phyloP scores from a whole-genome alignment of 2,888 invertebrate genomes.

The Nomada lathburiana region DNA sequence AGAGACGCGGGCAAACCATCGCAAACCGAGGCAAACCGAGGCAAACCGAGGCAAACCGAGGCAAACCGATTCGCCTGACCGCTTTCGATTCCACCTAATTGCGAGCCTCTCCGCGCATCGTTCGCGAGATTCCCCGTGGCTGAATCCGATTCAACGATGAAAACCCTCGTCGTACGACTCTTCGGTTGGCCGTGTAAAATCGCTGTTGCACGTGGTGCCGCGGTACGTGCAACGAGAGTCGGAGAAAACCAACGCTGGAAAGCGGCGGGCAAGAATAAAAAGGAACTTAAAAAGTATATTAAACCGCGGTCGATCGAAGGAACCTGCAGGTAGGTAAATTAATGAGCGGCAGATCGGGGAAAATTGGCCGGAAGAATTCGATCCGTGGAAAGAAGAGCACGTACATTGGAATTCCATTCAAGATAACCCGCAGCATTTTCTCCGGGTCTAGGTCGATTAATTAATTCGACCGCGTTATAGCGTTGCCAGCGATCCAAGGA shows the following conservation, averaged over 20 bases:
- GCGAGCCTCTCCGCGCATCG: slow-evolving; percentile 29
- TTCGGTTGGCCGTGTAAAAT: slow-evolving; percentile 29
- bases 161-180: slow-evolving; percentile 26
- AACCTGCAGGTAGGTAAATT: slow-evolving; percentile 28
- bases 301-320: neutral
- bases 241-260: neutral
- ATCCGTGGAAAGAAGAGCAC: neutral
- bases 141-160: slow-evolving; percentile 14
- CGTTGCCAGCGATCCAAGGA: slow-evolving; percentile 48
- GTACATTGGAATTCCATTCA: slow-evolving; percentile 21
- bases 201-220: slow-evolving; percentile 13
- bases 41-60: slow-evolving; percentile 13
- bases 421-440: slow-evolving; percentile 26
- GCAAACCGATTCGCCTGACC: slow-evolving; percentile 15
- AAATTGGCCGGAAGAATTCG: slow-evolving; percentile 35
- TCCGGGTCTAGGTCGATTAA: slow-evolving; percentile 50
- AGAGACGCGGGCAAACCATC: neutral
- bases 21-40: slow-evolving; percentile 11
- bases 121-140: slow-evolving; percentile 31
- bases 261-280: neutral
- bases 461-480: slow-evolving; percentile 63
- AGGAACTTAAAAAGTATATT: neutral
- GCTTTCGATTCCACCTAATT: slow-evolving; percentile 42
- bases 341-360: slow-evolving; percentile 29
- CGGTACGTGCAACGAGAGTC: neutral